These are phyloP conservation scores for Ormyrus labotus DNA, from an alignment of 2,888 invertebrate species.

Conservation along the genomic window DNA sequence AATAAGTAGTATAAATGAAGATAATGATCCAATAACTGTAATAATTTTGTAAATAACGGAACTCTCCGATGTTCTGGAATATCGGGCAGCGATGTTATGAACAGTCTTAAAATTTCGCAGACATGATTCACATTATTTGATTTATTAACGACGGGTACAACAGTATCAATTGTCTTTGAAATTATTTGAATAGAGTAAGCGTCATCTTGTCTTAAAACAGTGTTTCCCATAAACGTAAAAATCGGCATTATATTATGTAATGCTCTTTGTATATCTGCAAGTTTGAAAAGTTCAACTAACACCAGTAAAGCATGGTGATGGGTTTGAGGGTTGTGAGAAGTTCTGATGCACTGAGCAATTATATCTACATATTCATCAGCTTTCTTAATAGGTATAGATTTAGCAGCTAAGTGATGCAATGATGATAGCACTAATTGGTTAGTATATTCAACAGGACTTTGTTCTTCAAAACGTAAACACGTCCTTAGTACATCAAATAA, in stretches of 20 bases:
- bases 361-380: conserved; percentile 82
- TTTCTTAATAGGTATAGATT: conserved; percentile 73
- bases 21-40: conserved; percentile 84
- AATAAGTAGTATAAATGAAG: conserved; percentile 85
- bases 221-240: conserved; percentile 98
- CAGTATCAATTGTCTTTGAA: conserved; percentile 90
- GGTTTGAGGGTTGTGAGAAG: conserved; percentile 95
- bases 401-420: conserved; percentile 79
- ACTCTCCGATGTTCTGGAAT: conserved; percentile 94
- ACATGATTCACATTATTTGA: conserved; percentile 75
- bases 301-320: conserved; percentile 94
- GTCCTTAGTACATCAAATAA: conserved; percentile 88
- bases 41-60: conserved; percentile 86
- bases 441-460: conserved; percentile 89
- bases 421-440: conserved; percentile 90
- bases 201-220: conserved; percentile 94
- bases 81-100: conserved; percentile 92
- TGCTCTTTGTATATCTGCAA: conserved; percentile 68
- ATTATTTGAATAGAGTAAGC: conserved; percentile 97
- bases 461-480: conserved; percentile 89
- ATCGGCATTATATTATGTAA: conserved; percentile 96
- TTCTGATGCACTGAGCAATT: conserved; percentile 91
- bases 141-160: conserved; percentile 87
- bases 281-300: conserved; percentile 79
- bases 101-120: conserved; percentile 88